Percentiles rank a stretch among this genome's conserved stretches.
Conservation (phyloP, 92 coral and sea anemone genomes). For the Metridium senile region DNA sequence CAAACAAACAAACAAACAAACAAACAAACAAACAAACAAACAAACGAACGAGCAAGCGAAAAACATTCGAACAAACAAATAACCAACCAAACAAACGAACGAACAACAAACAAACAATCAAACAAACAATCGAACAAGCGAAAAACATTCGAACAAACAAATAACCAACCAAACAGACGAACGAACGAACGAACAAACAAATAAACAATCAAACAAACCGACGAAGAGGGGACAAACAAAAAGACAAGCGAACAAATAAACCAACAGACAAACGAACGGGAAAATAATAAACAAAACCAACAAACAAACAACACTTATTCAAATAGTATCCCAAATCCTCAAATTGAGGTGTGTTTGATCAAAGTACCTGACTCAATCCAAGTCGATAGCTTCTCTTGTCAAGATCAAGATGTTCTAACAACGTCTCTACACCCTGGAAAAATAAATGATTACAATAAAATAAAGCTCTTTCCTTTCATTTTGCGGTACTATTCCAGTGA, state of each 20-base stretch:
- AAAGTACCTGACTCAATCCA: conserved; percentile 87
- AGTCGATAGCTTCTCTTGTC: conserved; percentile 89
- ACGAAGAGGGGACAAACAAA: background rate
- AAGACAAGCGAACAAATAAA: background rate
- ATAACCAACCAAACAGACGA: background rate
- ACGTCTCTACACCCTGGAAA: conserved; percentile 84
- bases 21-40: background rate
- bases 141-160: background rate
- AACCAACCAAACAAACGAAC: background rate
- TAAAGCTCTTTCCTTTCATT: background rate
- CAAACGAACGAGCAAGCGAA: background rate
- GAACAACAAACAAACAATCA: background rate
- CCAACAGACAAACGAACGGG: background rate
- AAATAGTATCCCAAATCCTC: too few relatives aligned
- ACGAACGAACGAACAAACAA: background rate
- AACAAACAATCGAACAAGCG: background rate
- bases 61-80: background rate
- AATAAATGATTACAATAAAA: background rate
- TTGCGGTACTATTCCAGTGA: background rate
- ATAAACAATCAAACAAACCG: background rate
- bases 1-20: background rate
- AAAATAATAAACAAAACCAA: background rate
- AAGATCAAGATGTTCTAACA: conserved; percentile 80
- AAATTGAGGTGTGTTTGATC: background rate
- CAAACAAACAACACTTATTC: too few relatives aligned